Base-by-base conservation (phyloP, 2,113 vertebrate genomes). In the Microcebus lehilahytsara region DNA sequence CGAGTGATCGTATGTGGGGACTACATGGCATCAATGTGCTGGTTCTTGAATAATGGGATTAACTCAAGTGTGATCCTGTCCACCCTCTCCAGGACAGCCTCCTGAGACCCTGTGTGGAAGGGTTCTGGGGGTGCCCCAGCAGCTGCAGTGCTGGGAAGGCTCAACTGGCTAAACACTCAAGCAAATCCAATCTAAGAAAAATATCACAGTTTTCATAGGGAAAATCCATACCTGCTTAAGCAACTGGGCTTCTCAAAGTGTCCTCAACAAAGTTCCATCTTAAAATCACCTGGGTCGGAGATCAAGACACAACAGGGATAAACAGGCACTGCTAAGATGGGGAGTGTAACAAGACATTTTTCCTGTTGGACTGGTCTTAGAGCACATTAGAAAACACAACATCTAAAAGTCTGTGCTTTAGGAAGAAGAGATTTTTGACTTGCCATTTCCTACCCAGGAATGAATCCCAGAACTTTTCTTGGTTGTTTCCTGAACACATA, bases 171-270 rank as follows among this genome's bases (percentile, higher is more conserved):
- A 60, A 89, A n/a, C 67, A 53, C 19, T 77, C 60, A 60, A 60
- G 77, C 49, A 88, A 91, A 81, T 22, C 84, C 37, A 66, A 8
- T 72, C 64, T 87, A 19, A 93, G 95, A 66, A 83, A 96, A 69
- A 83, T 5, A 49, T 51, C 53, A 32, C 16, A 14, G 37, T 89
- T 93, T 84, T 46, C 17, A 1, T 37, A 66, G 19, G 69, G 62
- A 32, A 74, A 69, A 95, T 95, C 64, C 56, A 71, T 58, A 71
- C 19, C 34, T 77, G 17, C 37, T 69, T 95, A 22, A 81, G 87
- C 64, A 87, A 16, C 64, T 64, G 80, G 88, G 64, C 13, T 66
- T 62, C 83, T 89, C 78, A 92, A 91, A 74, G 91, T 60, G n/a
- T 27, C 8, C 49, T 94, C 12, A 23, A 56, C 42, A 92, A 74